phyloP scores from a whole-genome alignment of 53 echinoderm and acorn worm species.

The Arbacia lixula region DNA sequence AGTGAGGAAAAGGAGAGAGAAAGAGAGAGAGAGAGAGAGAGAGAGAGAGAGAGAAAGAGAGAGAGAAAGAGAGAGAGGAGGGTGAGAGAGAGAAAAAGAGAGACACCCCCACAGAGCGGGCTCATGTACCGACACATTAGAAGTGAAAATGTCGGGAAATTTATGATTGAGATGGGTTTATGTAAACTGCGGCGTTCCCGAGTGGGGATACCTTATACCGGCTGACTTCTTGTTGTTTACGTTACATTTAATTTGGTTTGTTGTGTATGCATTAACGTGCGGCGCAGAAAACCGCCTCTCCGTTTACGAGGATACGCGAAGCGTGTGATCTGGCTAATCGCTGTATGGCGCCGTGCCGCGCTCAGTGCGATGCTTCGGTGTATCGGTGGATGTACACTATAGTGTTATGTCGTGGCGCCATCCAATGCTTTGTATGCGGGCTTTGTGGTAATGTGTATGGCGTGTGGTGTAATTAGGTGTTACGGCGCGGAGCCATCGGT shows the following conservation, averaged over 20 bases:
- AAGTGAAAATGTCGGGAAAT: conserved; percentile 44
- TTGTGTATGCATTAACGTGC: conserved; percentile 41
- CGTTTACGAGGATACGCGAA: conserved; percentile 32
- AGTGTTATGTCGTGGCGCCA: too few relatives aligned
- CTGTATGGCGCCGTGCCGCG: too few relatives aligned
- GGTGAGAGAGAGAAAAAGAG: background rate
- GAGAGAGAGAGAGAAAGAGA: background rate
- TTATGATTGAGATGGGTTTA: conserved; percentile 50
- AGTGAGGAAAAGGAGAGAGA: background rate
- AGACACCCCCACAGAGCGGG: too few relatives aligned
- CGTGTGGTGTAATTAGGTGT: too few relatives aligned
- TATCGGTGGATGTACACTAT: background rate
- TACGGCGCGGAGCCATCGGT: too few relatives aligned
- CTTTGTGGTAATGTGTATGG: too few relatives aligned
- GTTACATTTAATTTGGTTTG: conserved; percentile 46
- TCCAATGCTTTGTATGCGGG: too few relatives aligned
- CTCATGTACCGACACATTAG: too few relatives aligned
- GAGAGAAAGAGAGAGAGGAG: conserved; percentile 16
- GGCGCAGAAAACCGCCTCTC: conserved; percentile 22
- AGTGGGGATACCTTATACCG: background rate
- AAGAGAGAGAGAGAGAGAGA: background rate
- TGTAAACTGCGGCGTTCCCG: conserved; percentile 26
- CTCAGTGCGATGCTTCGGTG: too few relatives aligned
- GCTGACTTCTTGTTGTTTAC: conserved; percentile 27
- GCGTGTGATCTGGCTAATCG: conserved; percentile 45